Conservation (phyloP, 2,797 vertebrate genomes). For the Cyclura pinguis region DNA sequence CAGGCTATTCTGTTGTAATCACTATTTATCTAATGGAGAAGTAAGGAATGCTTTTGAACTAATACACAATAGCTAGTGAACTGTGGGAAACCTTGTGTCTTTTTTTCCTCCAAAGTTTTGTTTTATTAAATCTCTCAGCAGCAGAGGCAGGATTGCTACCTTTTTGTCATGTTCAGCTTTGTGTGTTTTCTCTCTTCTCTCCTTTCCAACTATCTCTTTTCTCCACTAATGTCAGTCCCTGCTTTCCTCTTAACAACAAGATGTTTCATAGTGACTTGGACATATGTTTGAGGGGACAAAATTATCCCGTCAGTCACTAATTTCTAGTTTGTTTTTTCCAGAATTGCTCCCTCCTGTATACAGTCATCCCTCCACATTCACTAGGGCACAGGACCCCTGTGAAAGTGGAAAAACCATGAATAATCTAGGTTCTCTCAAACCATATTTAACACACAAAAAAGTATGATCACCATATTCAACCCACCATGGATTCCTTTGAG, state of each 20-base stretch:
- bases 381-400: no score
- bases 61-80: constrained; percentile 1
- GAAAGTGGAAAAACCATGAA: no score
- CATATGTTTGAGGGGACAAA: background rate
- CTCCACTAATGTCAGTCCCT: background rate
- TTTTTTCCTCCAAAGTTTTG: constrained; percentile 16
- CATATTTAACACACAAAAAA: no score
- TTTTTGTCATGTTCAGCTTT: background rate
- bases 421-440: no score
- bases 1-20: constrained; percentile 25
- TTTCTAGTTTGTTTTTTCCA: background rate
- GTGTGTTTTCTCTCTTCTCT: constrained; percentile 15
- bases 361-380: no score
- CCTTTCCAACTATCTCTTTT: constrained; percentile 6
- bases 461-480: no score
- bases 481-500: no score
- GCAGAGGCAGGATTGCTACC: background rate
- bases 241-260: background rate
- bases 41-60: constrained; percentile 32
- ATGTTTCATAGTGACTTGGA: background rate
- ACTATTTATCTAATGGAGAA: constrained; percentile 42
- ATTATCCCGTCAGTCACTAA: background rate
- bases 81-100: constrained; percentile 9
- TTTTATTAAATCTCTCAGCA: background rate
- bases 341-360: background rate